phyloP scores from a whole-genome alignment of 92 coral and sea anemone species.

The Actinostola sp. region DNA sequence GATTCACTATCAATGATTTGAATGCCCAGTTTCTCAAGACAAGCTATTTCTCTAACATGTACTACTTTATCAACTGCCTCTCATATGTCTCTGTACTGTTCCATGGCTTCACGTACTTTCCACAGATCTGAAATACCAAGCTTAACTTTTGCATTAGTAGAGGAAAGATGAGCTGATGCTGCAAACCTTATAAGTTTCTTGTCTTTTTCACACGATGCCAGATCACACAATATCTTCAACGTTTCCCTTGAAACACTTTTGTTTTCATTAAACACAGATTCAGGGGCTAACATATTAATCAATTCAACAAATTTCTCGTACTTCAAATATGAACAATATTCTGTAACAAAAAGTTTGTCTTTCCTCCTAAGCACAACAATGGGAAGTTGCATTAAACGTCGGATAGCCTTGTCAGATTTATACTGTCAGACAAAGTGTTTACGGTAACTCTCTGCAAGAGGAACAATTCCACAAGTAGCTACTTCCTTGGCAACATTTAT shows the following conservation, averaged over 20 bases:
- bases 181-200: conserved; percentile 49
- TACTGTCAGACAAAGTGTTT: conserved; percentile 34
- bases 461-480: conserved; percentile 17
- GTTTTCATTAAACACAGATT: conserved; percentile 5
- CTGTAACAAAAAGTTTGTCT: conserved; percentile 43
- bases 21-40: conserved; percentile 28
- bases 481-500: conserved; percentile 54
- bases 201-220: conserved; percentile 62
- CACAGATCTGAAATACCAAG: conserved; percentile 55
- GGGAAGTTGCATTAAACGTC: conserved; percentile 63
- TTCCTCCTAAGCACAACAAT: conserved; percentile 52
- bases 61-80: conserved; percentile 50
- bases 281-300: conserved; percentile 36
- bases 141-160: conserved; percentile 39
- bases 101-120: conserved; percentile 11
- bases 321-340: conserved; percentile 24
- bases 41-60: conserved; percentile 38
- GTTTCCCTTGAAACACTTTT: conserved; percentile 47
- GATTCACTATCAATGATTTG: conserved; percentile 31
- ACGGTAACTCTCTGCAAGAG: conserved; percentile 24
- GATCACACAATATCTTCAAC: conserved; percentile 56
- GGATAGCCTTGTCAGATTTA: conserved; percentile 47
- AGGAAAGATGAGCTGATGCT: conserved; percentile 34
- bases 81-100: conserved; percentile 19
- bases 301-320: conserved; percentile 37